Percentiles rank a stretch among this genome's conserved stretches.
phyloP scores from a whole-genome alignment of 2,113 vertebrate genomes.

The Alouatta palliata region DNA sequence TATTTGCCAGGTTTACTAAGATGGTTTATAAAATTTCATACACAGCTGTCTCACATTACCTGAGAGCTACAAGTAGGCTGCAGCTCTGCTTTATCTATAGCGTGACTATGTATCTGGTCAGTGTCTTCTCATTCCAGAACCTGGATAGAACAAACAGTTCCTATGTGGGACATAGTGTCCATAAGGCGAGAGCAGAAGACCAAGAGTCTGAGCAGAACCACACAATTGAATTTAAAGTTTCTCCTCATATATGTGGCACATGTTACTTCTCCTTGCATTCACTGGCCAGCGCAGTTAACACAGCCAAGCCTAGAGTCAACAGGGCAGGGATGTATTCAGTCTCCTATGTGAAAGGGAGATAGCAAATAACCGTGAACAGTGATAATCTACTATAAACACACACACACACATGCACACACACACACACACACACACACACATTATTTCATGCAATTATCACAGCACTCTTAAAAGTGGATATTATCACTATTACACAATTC shows the following conservation, averaged over 20 bases:
- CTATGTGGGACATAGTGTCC: not conserved
- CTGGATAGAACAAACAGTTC: not conserved
- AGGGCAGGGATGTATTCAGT: not conserved
- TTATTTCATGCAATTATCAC: not conserved
- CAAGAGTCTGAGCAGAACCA: slow-evolving; percentile 23
- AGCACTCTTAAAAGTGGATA: not conserved
- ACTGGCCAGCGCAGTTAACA: not conserved
- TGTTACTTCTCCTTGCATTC: not conserved
- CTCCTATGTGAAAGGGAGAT: not conserved
- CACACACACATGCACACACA: not conserved
- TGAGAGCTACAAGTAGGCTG: not conserved
- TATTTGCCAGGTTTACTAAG: slow-evolving; percentile 15
- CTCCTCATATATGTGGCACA: not conserved
- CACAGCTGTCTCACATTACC: not conserved
- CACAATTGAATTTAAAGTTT: not conserved
- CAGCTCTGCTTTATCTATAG: not conserved
- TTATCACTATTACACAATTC: not conserved
- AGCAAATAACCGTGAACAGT: not conserved
- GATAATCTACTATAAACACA: not conserved
- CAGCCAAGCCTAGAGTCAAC: not conserved
- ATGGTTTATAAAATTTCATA: not conserved
- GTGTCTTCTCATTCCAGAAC: slow-evolving; percentile 35
- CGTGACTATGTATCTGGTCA: not conserved
- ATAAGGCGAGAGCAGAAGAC: not conserved
- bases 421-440: not conserved